These are phyloP conservation scores for Abramis brama DNA, from an alignment of 2,113 vertebrate species.

Conservation along the genomic window DNA sequence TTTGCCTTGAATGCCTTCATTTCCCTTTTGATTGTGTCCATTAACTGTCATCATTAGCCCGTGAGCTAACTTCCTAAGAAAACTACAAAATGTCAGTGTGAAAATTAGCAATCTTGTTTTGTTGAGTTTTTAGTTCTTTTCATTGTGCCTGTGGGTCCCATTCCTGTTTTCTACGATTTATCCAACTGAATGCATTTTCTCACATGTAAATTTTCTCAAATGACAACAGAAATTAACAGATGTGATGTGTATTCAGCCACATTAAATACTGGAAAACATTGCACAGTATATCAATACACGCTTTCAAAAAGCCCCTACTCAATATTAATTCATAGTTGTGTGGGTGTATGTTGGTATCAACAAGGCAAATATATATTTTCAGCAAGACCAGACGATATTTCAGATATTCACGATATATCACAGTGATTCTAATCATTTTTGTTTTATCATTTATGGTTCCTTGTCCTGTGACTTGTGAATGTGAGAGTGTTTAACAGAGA, in stretches of 20 bases:
- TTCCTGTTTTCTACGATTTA: constrained; percentile 8
- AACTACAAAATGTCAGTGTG: constrained; percentile 14
- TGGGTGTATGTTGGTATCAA: background rate
- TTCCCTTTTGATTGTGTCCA: constrained; percentile 29
- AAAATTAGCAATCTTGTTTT: constrained; percentile 27
- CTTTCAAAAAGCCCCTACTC: background rate
- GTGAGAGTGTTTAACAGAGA: background rate
- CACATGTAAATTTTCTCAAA: background rate
- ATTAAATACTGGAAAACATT: constrained; percentile 1
- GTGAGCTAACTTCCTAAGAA: constrained; percentile 29
- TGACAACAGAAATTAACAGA: background rate
- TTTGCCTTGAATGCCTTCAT: background rate
- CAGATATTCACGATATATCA: background rate
- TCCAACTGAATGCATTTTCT: background rate
- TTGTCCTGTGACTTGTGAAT: no score
- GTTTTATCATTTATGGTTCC: background rate
- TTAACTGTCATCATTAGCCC: constrained; percentile 41
- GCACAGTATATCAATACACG: background rate
- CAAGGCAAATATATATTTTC: background rate
- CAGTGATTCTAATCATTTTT: background rate
- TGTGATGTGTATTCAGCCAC: background rate
- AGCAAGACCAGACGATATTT: background rate
- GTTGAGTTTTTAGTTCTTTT: background rate
- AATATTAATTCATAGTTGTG: background rate
- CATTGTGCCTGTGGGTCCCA: background rate